Percentiles rank a stretch among this genome's conserved stretches.
Conservation (phyloP, 2,888 invertebrate genomes). For the Tipula confusa region DNA sequence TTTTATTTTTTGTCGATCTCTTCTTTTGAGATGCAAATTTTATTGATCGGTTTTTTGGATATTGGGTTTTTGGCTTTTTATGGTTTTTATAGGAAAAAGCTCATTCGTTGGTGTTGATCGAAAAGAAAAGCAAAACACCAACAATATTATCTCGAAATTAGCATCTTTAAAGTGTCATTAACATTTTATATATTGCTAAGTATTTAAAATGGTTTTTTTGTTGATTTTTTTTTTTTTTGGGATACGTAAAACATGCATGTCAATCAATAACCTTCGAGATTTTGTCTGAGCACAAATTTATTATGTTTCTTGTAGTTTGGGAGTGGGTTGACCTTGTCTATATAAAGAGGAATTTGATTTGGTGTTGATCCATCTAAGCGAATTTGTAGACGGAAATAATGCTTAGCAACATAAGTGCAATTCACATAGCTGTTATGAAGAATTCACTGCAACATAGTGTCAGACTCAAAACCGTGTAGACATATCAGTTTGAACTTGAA, state of each 20-base stretch:
- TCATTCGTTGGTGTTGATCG: neutral
- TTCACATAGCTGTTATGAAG: too few species aligned
- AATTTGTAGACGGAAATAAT: too few species aligned
- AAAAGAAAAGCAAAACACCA: neutral
- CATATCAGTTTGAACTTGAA: too few species aligned
- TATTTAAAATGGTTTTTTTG: neutral
- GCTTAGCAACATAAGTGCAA: too few species aligned
- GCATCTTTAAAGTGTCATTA: constrained; percentile 3
- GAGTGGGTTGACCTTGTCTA: neutral
- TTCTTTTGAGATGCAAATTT: constrained; percentile 5
- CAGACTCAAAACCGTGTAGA: too few species aligned
- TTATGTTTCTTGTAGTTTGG: neutral
- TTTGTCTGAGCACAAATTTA: neutral
- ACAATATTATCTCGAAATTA: neutral
- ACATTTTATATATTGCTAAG: neutral
- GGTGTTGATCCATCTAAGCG: too few species aligned
- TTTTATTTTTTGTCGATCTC: neutral
- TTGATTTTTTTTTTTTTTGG: neutral
- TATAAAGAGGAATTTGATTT: neutral
- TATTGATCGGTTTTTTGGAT: neutral
- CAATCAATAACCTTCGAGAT: neutral
- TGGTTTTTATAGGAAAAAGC: neutral
- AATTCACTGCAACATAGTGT: too few species aligned
- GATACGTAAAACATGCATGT: neutral
- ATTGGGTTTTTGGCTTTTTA: too few species aligned